Base-by-base conservation (phyloP, 2,797 vertebrate species). In the Molossus molossus region DNA sequence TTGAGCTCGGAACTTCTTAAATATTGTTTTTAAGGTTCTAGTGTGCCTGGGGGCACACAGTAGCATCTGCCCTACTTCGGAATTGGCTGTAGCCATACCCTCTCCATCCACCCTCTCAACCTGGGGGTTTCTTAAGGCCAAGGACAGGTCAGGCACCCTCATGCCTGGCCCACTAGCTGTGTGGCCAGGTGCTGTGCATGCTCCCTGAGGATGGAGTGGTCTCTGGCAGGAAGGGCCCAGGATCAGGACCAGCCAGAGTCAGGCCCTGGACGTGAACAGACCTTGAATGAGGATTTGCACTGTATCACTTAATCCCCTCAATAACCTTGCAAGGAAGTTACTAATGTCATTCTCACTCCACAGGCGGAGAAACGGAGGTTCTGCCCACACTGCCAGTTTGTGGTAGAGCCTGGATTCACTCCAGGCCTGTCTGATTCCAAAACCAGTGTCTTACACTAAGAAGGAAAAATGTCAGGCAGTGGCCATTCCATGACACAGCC, bases 11-110 rank as follows among this genome's bases (percentile, higher is more conserved):
- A 87, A 15, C 4, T 76, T 20, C 33, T 55, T 84, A 82, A 14
- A 82, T 67, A 37, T 5, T 55, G 17, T 45, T 64, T 72, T 48
- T 84, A n/a, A 40, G n/a, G 48, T 58, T 64, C 25, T 62, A 62
- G 77, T 1, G 1, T 48, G 6, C 5, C 21, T 9, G 13, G 45
- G 55, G 37, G 57, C n/a, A 25, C 1, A 0, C 11, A 17, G 9
- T 5, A 40, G 15, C n/a, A 1, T 15, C 84, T 33, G 48, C 9
- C 33, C 27, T 83, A 45, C 11, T 79, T 77, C 10, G 18, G 37
- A 60, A 13, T n/a, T 67, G 21, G 50, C 25, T 4, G 0, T 33
- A 18, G 65, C 81, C 75, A 77, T 2, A 53, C 13, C 62, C 58
- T 13, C 8, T 82, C 12, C 48, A 21, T 33, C 14, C 72, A 48